Percentiles rank a stretch among this genome's conserved stretches.
phyloP scores from a whole-genome alignment of 2,113 vertebrate genomes.

The Tragelaphus buxtoni region DNA sequence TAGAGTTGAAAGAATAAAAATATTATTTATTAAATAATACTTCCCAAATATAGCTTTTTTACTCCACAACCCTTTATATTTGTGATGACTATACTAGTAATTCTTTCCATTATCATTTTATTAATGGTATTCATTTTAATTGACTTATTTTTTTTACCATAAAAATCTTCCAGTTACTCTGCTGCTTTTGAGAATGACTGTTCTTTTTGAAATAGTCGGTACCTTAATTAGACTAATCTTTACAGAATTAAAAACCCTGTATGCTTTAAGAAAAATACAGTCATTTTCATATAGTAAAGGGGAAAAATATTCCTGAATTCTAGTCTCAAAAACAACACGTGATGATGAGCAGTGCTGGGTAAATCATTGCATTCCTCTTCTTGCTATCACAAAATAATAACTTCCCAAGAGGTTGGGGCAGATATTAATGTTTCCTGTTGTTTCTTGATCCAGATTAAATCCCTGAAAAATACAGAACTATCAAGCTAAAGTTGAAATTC shows the following conservation, averaged over 20 bases:
- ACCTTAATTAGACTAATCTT: neutral
- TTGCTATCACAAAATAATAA: neutral
- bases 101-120: neutral
- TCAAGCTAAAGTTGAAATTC: neutral
- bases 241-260: neutral
- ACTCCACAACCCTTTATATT: neutral
- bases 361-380: neutral
- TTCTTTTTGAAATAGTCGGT: neutral
- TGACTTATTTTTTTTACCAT: neutral
- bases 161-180: neutral
- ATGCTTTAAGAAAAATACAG: neutral
- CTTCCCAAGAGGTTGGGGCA: neutral
- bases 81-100: neutral
- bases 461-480: neutral
- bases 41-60: neutral
- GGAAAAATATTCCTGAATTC: neutral
- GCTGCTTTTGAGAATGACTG: neutral
- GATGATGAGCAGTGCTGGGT: neutral
- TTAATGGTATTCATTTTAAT: neutral
- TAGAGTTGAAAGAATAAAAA: neutral
- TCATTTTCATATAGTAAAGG: neutral
- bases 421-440: neutral
- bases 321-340: neutral
- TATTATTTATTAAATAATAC: neutral
- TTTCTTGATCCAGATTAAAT: neutral